Evolutionary conservation across 2,113 vertebrate genomes (phyloP), one percentile per base, ranked within the genome.

Genomic region (Smithornis capensis): DNA sequence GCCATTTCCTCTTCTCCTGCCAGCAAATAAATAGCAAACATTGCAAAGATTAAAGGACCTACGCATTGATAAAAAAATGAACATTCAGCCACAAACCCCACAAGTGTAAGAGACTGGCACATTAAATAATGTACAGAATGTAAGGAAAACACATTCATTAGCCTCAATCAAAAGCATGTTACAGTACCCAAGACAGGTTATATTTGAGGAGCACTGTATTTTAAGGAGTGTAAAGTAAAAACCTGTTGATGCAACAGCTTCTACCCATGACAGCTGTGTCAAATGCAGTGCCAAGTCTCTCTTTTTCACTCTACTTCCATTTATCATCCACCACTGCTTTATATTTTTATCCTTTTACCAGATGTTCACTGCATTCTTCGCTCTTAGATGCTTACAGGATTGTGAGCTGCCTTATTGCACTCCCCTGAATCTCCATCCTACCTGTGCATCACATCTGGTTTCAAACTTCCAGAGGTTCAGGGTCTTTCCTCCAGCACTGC

Each of bases 331-430:
- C 16, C 25, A 27, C 59, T 75, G 57, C 57, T 82, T 82, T 82
- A 29, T 33, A 31, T 60, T 55, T 76, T 86, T 55, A 70, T 82
- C 23, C 12, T 86, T 81, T 70, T 70, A 76, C 44, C 57, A 82
- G 76, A 65, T 82, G 64, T 59, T 64, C 45, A 29, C 28, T 31
- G n/a, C 76, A 86, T 65, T 49, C 38, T 52, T 81, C 77, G 19
- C 31, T 59, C 21, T 8, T 40, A 70, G 38, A 55, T 1, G 16
- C 18, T 25, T 38, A 42, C 1, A 2, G 44, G 28, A 33, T 24
- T 29, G 33, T 22, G 37, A 89, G 11, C 9, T 1, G 1, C 37
- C 16, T 14, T 42, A 22, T 9, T n/a, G 24, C 0, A 0, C n/a
- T 75, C 25, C 33, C 25, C 19, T 35, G 25, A 47, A 53, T 60